These are phyloP conservation scores for Calephelis virginiensis DNA, from an alignment of 1,140 invertebrate genomes.

Conservation along the genomic window DNA sequence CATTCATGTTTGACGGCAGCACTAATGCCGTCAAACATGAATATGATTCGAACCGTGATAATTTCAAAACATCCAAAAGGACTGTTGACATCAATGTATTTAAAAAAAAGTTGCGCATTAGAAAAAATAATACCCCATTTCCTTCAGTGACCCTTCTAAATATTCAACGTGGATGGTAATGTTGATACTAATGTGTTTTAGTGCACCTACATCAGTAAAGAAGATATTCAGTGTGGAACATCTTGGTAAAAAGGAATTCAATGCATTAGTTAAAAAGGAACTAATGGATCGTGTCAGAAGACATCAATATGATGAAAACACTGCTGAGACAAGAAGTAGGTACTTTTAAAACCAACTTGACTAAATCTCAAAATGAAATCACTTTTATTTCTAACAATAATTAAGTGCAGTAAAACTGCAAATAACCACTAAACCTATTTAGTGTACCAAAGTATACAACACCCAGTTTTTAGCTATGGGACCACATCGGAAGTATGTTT, in stretches of 20 bases:
- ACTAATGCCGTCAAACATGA: too few species aligned
- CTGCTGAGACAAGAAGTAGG: slow-evolving; percentile 80
- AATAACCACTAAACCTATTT: too few species aligned
- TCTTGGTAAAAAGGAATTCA: slow-evolving; percentile 72
- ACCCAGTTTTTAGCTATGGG: too few species aligned
- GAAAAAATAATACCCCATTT: not conserved
- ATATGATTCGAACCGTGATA: too few species aligned
- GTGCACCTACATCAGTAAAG: slow-evolving; percentile 80
- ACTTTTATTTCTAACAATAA: too few species aligned
- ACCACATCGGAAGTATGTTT: too few species aligned
- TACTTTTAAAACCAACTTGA: slow-evolving; percentile 10
- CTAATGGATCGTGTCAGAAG: slow-evolving; percentile 76
- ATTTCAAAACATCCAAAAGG: too few species aligned
- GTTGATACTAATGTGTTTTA: slow-evolving; percentile 45
- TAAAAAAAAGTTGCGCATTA: not conserved
- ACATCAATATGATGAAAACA: slow-evolving; percentile 79
- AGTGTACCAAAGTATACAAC: too few species aligned
- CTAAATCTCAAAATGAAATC: too few species aligned
- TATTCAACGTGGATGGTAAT: not conserved
- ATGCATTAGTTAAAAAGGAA: slow-evolving; percentile 63
- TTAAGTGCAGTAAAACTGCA: too few species aligned
- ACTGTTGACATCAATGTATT: not conserved
- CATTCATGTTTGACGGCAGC: too few species aligned
- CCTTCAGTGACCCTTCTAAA: not conserved
- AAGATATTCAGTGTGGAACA: slow-evolving; percentile 82